Evolutionary conservation across 2,113 vertebrate species (phyloP).

Genomic region (Coreoperca whiteheadi): DNA sequence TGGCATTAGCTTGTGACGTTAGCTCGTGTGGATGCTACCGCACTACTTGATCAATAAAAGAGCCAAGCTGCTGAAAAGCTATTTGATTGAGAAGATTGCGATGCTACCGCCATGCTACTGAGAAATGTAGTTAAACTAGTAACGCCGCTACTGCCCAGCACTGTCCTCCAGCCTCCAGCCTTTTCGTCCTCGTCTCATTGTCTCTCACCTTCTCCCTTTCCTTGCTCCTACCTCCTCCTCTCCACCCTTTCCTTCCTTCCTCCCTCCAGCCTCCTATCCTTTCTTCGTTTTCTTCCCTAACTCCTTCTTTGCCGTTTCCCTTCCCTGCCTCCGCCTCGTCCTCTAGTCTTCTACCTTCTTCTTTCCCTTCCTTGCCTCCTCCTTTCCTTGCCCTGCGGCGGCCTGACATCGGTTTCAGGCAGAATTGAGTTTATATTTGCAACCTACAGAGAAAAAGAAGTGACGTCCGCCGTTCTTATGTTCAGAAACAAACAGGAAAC

Average conservation of each 20-base stretch:
- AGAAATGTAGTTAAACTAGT: no score
- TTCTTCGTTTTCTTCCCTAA: background rate
- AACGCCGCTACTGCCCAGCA: no score
- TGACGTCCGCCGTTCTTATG: slow-evolving; percentile 6
- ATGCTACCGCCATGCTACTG: no score
- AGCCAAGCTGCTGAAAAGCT: no score
- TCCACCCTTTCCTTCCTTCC: background rate
- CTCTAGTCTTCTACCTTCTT: background rate
- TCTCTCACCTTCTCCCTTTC: no score
- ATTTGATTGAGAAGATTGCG: no score
- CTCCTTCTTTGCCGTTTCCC: no score
- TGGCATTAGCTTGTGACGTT: no score
- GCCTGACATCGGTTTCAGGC: background rate
- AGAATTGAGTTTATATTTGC: background rate
- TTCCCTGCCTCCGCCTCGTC: background rate
- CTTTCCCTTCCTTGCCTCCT: background rate
- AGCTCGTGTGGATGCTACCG: no score
- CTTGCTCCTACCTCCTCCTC: background rate
- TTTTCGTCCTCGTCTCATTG: background rate
- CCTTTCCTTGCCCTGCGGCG: background rate
- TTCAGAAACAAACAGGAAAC: background rate
- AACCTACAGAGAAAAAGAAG: background rate
- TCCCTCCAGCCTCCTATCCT: background rate
- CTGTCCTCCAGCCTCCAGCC: no score
- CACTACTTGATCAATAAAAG: no score